Conservation (phyloP, 2,797 vertebrate genomes). For the Amniataba percoides region DNA sequence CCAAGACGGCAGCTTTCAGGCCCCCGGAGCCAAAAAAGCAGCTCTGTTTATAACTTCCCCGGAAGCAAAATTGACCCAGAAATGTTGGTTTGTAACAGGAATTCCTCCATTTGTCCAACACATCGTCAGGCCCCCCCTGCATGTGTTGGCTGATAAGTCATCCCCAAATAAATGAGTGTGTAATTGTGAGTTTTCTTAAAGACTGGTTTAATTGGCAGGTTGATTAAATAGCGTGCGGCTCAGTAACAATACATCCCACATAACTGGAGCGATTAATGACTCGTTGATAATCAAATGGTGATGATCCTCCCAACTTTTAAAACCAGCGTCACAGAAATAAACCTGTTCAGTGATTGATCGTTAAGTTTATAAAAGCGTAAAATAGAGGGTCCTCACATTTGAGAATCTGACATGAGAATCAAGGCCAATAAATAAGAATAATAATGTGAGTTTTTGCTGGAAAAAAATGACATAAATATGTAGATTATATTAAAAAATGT, state of each 20-base stretch:
- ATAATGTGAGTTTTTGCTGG: neutral
- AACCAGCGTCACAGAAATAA: neutral
- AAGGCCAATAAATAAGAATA: too few species aligned
- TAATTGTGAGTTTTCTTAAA: neutral
- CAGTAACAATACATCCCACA: neutral
- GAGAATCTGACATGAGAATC: neutral
- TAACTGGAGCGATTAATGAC: neutral
- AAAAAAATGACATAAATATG: neutral
- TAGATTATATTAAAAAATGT: neutral
- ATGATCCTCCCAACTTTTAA: neutral
- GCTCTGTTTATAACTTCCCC: constrained; percentile 37
- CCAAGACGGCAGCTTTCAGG: constrained; percentile 28
- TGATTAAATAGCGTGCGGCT: neutral
- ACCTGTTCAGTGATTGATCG: neutral
- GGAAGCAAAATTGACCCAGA: constrained; percentile 10
- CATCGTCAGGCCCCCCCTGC: neutral
- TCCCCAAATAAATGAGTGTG: neutral
- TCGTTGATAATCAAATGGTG: neutral
- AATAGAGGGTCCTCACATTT: neutral
- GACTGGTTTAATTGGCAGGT: neutral
- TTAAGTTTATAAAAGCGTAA: neutral
- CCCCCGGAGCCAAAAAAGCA: constrained; percentile 31
- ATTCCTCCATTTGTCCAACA: constrained; percentile 18
- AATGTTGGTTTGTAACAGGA: constrained; percentile 7
- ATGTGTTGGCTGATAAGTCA: neutral